Conservation (phyloP, 1,140 invertebrate genomes). For the Melanaphis sacchari region DNA sequence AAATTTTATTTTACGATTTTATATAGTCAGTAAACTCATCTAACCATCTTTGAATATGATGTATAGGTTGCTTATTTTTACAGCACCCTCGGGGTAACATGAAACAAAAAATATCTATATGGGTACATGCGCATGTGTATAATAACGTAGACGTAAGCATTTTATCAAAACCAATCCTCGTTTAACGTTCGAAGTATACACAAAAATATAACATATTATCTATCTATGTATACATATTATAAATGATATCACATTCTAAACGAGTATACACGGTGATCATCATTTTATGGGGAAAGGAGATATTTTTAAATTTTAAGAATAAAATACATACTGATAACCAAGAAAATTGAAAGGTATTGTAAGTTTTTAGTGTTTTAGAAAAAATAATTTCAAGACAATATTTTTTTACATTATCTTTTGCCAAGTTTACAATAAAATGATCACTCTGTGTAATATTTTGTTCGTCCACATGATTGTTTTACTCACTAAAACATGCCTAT, state of each 20-base stretch:
- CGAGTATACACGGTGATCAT: not conserved
- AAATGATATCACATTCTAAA: too few species aligned
- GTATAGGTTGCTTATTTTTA: conserved; percentile 4
- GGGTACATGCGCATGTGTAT: not conserved
- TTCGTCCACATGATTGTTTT: too few species aligned
- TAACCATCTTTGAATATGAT: not conserved
- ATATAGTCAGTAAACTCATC: not conserved
- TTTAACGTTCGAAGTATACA: not conserved
- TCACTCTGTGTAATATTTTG: not conserved
- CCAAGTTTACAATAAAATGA: too few species aligned
- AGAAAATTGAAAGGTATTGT: not conserved
- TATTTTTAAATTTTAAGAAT: not conserved
- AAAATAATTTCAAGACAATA: not conserved
- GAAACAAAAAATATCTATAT: not conserved
- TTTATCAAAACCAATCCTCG: not conserved
- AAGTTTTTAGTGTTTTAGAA: not conserved
- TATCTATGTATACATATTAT: not conserved
- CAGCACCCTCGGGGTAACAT: not conserved
- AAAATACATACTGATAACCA: not conserved
- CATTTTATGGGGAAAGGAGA: not conserved
- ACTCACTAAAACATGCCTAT: too few species aligned
- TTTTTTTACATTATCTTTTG: too few species aligned
- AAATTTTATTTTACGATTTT: not conserved
- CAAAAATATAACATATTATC: too few species aligned
- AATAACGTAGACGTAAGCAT: not conserved